A percentile compares a stretch with the other conserved stretches of the same genome.
Evolutionary conservation across 2,888 invertebrate species (phyloP).

Genomic region (Meliscaeva auricollis): DNA sequence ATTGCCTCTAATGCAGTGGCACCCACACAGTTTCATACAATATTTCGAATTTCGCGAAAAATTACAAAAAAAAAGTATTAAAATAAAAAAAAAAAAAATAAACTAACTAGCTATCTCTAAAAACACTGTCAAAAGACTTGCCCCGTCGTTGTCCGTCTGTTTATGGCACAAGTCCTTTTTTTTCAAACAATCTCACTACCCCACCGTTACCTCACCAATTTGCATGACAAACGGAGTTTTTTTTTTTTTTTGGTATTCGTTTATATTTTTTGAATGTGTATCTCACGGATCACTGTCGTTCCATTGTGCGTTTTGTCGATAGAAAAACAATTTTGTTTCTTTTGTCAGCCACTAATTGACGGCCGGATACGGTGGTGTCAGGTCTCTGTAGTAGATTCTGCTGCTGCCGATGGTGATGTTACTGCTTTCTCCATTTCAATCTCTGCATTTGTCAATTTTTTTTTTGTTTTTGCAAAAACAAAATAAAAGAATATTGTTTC

Average conservation of each 20-base stretch:
- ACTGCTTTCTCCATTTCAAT: slow-evolving; percentile 68
- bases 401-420: neutral
- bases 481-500: slow-evolving; percentile 52
- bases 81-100: slow-evolving; percentile 23
- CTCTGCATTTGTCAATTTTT: slow-evolving; percentile 33
- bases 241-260: neutral
- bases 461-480: slow-evolving; percentile 7
- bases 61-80: neutral
- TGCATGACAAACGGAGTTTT: slow-evolving; percentile 44
- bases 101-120: slow-evolving; percentile 30
- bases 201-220: slow-evolving; percentile 42
- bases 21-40: slow-evolving; percentile 61
- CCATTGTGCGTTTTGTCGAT: slow-evolving; percentile 66
- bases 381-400: neutral
- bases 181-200: slow-evolving; percentile 29
- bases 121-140: slow-evolving; percentile 58
- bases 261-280: slow-evolving; percentile 15
- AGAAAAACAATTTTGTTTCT: slow-evolving; percentile 63
- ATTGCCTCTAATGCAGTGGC: slow-evolving; percentile 82
- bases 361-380: slow-evolving; percentile 64
- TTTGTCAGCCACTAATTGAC: slow-evolving; percentile 71
- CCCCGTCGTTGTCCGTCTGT: slow-evolving; percentile 42
- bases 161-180: slow-evolving; percentile 64
- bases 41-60: slow-evolving; percentile 51
- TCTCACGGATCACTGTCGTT: slow-evolving; percentile 46